Percentiles rank a stretch among this genome's conserved stretches.
phyloP scores from a whole-genome alignment of 2,888 invertebrate genomes.

The Synergus itoensis region DNA sequence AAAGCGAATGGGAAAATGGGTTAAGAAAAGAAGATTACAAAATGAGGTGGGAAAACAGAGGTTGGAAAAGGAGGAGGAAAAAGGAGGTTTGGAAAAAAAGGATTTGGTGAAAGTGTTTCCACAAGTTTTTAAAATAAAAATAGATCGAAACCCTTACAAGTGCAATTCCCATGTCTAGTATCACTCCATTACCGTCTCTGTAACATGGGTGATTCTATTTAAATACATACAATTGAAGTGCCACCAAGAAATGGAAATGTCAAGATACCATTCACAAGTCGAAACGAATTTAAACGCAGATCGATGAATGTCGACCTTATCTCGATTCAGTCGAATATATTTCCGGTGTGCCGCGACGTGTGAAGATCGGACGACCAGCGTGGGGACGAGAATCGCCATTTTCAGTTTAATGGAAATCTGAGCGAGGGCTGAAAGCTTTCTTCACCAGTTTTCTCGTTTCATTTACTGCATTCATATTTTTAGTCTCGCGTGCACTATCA shows the following conservation, averaged over 20 bases:
- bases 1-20: no score
- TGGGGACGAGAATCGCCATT: constrained; percentile 7
- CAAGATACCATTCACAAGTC: constrained; percentile 17
- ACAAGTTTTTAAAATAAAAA: background rate
- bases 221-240: constrained; percentile 7
- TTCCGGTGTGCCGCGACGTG: constrained; percentile 17
- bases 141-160: background rate
- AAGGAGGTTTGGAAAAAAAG: no score
- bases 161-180: background rate
- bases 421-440: constrained; percentile 2
- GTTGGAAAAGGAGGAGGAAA: no score
- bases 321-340: constrained; percentile 34
- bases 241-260: constrained; percentile 33
- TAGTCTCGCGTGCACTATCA: background rate
- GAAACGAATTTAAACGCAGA: constrained; percentile 39
- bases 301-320: constrained; percentile 28
- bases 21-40: no score
- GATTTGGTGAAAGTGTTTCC: no score
- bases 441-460: background rate
- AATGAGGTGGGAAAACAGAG: no score
- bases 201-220: background rate
- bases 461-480: background rate
- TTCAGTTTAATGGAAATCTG: constrained; percentile 16
- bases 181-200: background rate
- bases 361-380: background rate